Evolutionary conservation across 1,140 invertebrate genomes (phyloP).

Genomic region (Wasmannia auropunctata): DNA sequence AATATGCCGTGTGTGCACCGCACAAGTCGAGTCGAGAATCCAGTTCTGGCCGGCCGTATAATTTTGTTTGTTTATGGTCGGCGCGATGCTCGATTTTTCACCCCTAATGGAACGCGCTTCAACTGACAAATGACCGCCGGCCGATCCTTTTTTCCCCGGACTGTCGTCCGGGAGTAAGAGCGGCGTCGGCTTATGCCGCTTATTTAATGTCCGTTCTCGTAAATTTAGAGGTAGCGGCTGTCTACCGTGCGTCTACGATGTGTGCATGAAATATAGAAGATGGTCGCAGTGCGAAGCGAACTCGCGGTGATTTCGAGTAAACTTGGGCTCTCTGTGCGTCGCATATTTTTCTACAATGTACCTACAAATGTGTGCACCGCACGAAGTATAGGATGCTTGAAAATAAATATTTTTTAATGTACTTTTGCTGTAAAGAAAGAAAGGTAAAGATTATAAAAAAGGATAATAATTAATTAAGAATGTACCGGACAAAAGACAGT

Average conservation of each 20-base stretch:
- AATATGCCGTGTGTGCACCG: conserved; percentile 22
- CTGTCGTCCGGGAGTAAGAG: conserved; percentile 55
- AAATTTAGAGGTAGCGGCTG: conserved; percentile 59
- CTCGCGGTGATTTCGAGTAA: conserved; percentile 10
- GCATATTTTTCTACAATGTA: not conserved
- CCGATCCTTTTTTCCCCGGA: conserved; percentile 66
- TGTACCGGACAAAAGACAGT: not conserved
- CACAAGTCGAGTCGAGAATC: conserved; percentile 42
- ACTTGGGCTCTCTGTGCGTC: not conserved
- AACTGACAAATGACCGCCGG: conserved; percentile 81
- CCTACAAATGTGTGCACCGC: not conserved
- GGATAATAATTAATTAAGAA: not conserved
- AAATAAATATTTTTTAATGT: conserved; percentile 5
- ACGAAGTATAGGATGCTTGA: not conserved
- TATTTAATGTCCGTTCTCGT: conserved; percentile 68
- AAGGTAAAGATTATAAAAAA: not conserved
- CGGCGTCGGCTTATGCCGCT: conserved; percentile 60
- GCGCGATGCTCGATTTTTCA: conserved; percentile 82
- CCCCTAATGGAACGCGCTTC: conserved; percentile 80
- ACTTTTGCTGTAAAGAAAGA: not conserved
- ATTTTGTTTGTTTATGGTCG: conserved; percentile 84
- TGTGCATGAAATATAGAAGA: conserved; percentile 35
- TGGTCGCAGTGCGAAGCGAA: not conserved
- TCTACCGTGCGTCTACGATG: conserved; percentile 4
- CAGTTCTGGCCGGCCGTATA: conserved; percentile 75